Evolutionary conservation across 64 coral and sea anemone species (phyloP), one percentile per base, ranked within the genome.

Genomic region (Stylophora pistillata): DNA sequence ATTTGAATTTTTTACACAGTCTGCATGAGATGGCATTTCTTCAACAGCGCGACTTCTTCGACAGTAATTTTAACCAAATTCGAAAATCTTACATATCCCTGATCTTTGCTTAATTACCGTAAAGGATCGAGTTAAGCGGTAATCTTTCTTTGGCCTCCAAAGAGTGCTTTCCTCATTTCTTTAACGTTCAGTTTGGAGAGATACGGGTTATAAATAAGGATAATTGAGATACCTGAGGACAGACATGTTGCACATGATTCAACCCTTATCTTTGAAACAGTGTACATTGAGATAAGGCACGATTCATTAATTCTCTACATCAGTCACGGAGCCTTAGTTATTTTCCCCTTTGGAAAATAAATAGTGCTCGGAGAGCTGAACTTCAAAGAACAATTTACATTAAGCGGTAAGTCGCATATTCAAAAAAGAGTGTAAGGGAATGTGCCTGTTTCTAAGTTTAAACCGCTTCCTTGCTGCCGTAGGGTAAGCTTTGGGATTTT

Each of bases 221-320:
- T 17, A 34, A 65, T 82, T 30, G 56, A 80, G 30, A 63, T 30
- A 16, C 23, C 16, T 16, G 30, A 64, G 12, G 78, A 82, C 57
- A 62, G 78, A 82, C 78, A 41, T 63, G 78, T 82, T 37, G 62
- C 30, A 62, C 60, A 59, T 82, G 78, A 30, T 82, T 82, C 41
- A 25, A 25, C 13, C 47, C 59, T 65, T 64, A 82, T 82, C 30
- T 64, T 17, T 15, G 15, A 54, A 16, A 7, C 37, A 47, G 37
- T 47, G 37, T 47, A 58, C 28, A 58, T 33, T 62, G 56, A 66
- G 63, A 63, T 37, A 34, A 29, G n/a, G 29, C 15, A 2, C 55
- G 16, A 60, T 47, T 47, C 37, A 79, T 31, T 60, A 3, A 27
- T 26, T 31, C 25, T n/a, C 1, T 9, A 10, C n/a, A 21, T 68